These are phyloP conservation scores for Aradophagus sp. DNA, from an alignment of 1,140 invertebrate genomes.

Conservation along the genomic window DNA sequence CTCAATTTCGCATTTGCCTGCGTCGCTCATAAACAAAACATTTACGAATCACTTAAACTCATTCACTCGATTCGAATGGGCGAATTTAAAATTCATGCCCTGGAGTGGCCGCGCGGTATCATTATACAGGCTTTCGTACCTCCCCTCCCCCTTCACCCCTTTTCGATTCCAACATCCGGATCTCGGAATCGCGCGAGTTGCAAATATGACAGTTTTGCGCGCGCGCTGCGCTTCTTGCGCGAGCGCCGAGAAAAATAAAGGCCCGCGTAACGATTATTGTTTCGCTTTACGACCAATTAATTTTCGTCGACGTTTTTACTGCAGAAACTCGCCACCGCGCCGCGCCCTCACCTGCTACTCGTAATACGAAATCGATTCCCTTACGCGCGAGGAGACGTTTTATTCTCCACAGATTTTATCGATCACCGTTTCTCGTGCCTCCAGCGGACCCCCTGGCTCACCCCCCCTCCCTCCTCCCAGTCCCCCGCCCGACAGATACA, in stretches of 20 bases:
- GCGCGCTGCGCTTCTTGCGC: conserved; percentile 32
- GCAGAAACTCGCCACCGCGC: conserved; percentile 44
- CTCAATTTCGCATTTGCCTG: conserved; percentile 10
- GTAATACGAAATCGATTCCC: conserved; percentile 51
- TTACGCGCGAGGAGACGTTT: conserved; percentile 55
- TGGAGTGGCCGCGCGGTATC: conserved; percentile 24
- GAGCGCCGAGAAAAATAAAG: conserved; percentile 36
- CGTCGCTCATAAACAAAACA: conserved; percentile 7
- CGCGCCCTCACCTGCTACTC: conserved; percentile 38
- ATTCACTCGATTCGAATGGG: conserved; percentile 35
- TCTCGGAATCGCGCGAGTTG: conserved; percentile 23
- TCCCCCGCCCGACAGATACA: too few relatives aligned
- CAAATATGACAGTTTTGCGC: conserved; percentile 26
- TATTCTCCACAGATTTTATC: conserved; percentile 58
- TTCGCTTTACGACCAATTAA: conserved; percentile 61
- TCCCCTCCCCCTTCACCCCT: conserved; percentile 9
- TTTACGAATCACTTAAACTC: conserved; percentile 31
- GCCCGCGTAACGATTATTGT: conserved; percentile 57
- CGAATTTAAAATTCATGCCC: conserved; percentile 36
- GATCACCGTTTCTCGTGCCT: conserved; percentile 13
- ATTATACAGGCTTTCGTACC: conserved; percentile 9
- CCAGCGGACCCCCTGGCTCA: background rate
- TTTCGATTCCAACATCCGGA: background rate
- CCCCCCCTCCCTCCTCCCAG: too few relatives aligned
- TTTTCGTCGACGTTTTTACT: conserved; percentile 61